phyloP scores from a whole-genome alignment of 2,888 invertebrate species.

The Willowsia nigromaculata region DNA sequence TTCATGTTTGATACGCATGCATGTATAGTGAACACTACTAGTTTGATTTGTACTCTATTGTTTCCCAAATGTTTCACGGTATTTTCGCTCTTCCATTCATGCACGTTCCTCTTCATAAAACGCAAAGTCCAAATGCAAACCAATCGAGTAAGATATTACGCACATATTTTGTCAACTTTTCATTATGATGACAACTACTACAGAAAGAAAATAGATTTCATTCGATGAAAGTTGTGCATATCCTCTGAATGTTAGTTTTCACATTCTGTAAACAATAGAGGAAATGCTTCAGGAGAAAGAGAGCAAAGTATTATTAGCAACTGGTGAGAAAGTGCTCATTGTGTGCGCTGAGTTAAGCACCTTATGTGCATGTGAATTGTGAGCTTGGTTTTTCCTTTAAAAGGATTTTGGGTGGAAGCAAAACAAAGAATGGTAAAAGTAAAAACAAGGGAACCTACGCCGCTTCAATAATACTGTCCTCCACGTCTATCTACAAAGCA shows the following conservation, averaged over 20 bases:
- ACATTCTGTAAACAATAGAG: not conserved
- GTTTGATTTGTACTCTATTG: conserved; percentile 56
- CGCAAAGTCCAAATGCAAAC: too few relatives aligned
- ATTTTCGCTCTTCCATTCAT: too few relatives aligned
- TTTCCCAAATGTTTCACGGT: not conserved
- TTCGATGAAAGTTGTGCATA: too few relatives aligned
- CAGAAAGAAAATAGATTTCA: too few relatives aligned
- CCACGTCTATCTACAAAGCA: not conserved
- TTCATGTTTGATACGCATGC: conserved; percentile 25
- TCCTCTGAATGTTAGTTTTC: too few relatives aligned
- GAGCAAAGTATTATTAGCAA: conserved; percentile 22
- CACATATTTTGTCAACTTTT: too few relatives aligned
- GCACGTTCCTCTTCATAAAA: too few relatives aligned
- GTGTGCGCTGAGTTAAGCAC: not conserved
- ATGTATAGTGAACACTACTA: too few relatives aligned
- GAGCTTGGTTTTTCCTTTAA: not conserved
- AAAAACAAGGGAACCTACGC: not conserved
- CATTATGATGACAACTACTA: too few relatives aligned
- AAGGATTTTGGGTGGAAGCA: conserved; percentile 11
- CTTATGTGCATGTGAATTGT: not conserved
- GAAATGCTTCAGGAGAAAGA: not conserved
- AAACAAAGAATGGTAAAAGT: not conserved
- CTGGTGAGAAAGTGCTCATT: conserved; percentile 18
- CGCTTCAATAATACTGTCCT: not conserved
- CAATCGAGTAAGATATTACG: too few relatives aligned